Evolutionary conservation across 1,140 invertebrate species (phyloP), one percentile per base, ranked within the genome.

Genomic region (Chironomus tepperi): DNA sequence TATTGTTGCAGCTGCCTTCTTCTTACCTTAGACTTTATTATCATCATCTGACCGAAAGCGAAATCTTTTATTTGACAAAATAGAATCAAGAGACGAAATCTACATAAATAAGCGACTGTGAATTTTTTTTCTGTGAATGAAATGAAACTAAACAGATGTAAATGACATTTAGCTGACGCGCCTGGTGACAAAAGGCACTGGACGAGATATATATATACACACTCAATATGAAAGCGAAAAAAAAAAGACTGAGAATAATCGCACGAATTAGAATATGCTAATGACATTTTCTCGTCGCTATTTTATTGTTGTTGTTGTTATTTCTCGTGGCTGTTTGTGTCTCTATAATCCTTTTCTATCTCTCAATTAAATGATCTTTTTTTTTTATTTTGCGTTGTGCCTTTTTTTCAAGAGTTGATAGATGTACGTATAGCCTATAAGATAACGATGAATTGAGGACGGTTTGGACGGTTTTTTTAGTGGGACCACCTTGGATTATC

Each of bases 111-210:
- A 34, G 24, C 24, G 24, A 34, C 1, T 34, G 24, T 34, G 24
- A n/a, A n/a, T n/a, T n/a, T n/a, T n/a, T 34, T 57, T 57, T 70
- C 8, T 18, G 18, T 70, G 65, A 70, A 70, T 70, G 65, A 70
- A 70, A 70, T 70, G 65, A 70, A 70, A 70, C 65, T 70, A 70
- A 70, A 18, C 65, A 70, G 65, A 70, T 70, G 65, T 70, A 70
- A 57, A 57, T 57, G 47, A 57, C 47, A 57, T 57, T 57, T 57
- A 57, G 47, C 9, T 57, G 12, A n/a, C 12, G 12, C 47, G n/a
- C 47, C 47, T n/a, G 47, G 47, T n/a, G 47, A 34, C n/a, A 12
- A 57, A 57, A 57, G 47, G n/a, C 47, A 57, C 47, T 57, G 12
- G 47, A n/a, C 12, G 47, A 57, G 47, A 57, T 57, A 57, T n/a